Evolutionary conservation across 2,888 invertebrate species (phyloP).

Genomic region (Agrotis segetum): DNA sequence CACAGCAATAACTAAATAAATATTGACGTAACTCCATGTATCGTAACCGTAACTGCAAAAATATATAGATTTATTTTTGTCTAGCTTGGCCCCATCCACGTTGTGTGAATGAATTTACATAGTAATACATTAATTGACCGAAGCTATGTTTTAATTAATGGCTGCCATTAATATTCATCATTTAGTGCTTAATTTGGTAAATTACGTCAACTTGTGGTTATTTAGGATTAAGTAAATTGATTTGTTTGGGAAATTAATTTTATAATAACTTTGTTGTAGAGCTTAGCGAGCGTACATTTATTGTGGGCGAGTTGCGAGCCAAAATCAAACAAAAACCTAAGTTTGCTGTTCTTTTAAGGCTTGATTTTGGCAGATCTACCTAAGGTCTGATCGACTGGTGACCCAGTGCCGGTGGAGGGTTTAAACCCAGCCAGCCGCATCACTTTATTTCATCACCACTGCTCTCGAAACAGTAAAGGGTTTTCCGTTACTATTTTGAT

Average conservation of each 20-base stretch:
- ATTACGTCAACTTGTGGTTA: constrained; percentile 21
- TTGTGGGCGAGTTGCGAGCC: not conserved
- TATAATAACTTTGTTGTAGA: not conserved
- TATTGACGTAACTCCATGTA: constrained; percentile 30
- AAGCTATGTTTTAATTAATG: constrained; percentile 51
- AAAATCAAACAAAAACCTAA: not conserved
- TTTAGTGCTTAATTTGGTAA: constrained; percentile 39
- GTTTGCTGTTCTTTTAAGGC: not conserved
- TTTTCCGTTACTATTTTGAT: no score
- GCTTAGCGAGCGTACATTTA: not conserved
- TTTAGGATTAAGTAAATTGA: constrained; percentile 15
- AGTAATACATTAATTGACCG: constrained; percentile 51
- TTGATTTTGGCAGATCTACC: not conserved
- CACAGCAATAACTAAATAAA: constrained; percentile 46
- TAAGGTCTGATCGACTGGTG: not conserved
- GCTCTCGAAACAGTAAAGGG: no score
- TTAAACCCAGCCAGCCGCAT: no score
- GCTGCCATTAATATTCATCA: constrained; percentile 46
- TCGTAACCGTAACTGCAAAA: constrained; percentile 7
- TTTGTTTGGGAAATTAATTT: constrained; percentile 15
- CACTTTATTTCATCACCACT: no score
- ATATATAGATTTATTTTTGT: constrained; percentile 12
- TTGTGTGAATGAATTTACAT: constrained; percentile 56
- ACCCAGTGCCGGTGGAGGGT: no score
- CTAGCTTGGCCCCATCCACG: constrained; percentile 16